Conservation (phyloP, 2,113 vertebrate genomes). For the Vireo altiloquus region DNA sequence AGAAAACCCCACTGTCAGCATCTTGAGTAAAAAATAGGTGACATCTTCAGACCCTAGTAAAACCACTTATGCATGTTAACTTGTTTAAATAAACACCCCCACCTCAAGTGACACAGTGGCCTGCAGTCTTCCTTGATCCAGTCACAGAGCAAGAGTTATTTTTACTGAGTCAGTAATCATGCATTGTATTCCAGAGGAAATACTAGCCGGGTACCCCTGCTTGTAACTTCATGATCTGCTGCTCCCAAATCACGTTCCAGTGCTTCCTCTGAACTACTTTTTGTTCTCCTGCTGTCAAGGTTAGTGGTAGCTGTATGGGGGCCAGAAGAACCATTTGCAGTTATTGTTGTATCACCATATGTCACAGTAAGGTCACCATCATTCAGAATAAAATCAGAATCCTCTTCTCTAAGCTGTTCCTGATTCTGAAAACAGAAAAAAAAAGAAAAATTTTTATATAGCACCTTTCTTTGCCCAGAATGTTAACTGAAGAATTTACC, state of each 20-base stretch:
- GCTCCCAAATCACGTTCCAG: constrained; percentile 88
- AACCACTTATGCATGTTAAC: constrained; percentile 37
- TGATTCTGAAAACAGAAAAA: constrained; percentile 76
- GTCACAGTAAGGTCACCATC: constrained; percentile 90
- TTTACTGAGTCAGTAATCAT: constrained; percentile 69
- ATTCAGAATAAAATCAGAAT: constrained; percentile 88
- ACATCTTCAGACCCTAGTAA: constrained; percentile 53
- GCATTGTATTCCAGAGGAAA: constrained; percentile 92
- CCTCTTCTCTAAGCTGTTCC: constrained; percentile 88
- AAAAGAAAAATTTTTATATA: neutral
- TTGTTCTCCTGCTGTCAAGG: constrained; percentile 76
- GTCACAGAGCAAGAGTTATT: neutral
- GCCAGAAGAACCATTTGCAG: constrained; percentile 87
- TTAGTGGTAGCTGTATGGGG: constrained; percentile 67
- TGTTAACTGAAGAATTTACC: neutral
- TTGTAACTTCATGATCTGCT: constrained; percentile 87
- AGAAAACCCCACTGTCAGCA: constrained; percentile 45
- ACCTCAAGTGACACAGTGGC: constrained; percentile 57
- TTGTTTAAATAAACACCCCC: constrained; percentile 50
- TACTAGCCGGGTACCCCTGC: constrained; percentile 89
- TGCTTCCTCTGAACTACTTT: constrained; percentile 86
- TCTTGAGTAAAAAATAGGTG: constrained; percentile 35
- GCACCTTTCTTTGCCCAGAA: neutral
- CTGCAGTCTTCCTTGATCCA: constrained; percentile 52
- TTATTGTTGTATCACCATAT: constrained; percentile 91